A percentile compares a stretch with the other conserved stretches of the same genome.
Evolutionary conservation across 2,113 vertebrate genomes (phyloP).

Genomic region (Carlito syrichta): DNA sequence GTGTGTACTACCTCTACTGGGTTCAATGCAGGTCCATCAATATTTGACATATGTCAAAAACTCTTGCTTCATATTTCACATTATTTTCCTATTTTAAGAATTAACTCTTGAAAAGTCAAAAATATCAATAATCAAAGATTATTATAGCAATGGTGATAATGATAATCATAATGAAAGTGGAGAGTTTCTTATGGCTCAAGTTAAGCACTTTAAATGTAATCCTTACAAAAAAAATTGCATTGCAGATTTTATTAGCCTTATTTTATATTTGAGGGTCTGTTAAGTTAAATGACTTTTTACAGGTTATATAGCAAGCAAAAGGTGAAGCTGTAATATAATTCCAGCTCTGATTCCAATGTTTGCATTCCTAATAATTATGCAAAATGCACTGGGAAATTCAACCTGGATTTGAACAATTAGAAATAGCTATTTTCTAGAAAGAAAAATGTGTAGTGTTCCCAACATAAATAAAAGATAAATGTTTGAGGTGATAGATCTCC

Average conservation of each 20-base stretch:
- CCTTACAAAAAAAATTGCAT: not conserved
- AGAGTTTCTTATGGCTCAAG: not conserved
- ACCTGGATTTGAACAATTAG: not conserved
- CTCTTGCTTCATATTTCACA: not conserved
- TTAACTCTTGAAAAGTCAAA: constrained; percentile 21
- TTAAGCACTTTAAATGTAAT: constrained; percentile 13
- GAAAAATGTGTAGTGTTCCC: not conserved
- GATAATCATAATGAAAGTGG: not conserved
- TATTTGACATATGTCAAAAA: not conserved
- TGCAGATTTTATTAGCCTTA: not conserved
- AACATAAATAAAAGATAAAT: not conserved
- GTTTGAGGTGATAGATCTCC: not conserved
- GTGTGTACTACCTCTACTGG: not conserved
- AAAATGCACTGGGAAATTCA: not conserved
- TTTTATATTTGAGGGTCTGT: not conserved
- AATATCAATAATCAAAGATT: not conserved
- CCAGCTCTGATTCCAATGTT: not conserved
- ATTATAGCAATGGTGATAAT: not conserved
- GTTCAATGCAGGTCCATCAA: not conserved
- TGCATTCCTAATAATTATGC: not conserved
- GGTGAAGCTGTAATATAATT: not conserved
- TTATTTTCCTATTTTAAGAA: constrained; percentile 6
- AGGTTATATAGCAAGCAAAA: not conserved
- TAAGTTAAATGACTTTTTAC: not conserved
- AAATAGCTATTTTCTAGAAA: not conserved